phyloP scores from a whole-genome alignment of 2,113 vertebrate genomes.

The Rhinogobius similis region DNA sequence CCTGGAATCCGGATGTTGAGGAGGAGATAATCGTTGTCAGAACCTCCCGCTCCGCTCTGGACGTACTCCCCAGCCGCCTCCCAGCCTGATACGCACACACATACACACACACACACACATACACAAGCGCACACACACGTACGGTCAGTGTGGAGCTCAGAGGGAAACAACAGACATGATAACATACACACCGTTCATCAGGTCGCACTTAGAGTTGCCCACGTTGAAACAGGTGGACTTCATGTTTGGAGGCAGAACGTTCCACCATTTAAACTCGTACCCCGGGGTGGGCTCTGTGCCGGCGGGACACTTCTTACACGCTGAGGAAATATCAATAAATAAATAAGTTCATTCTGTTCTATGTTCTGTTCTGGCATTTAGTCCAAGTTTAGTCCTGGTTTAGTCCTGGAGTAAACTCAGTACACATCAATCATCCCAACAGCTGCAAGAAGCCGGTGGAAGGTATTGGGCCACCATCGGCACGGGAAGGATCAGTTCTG shows the following conservation, averaged over 20 bases:
- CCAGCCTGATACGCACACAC: slow-evolving; percentile 81
- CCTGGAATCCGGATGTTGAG: slow-evolving; percentile 92
- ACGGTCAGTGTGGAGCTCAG: not conserved
- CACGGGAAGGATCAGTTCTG: too few relatives aligned
- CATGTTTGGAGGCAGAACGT: slow-evolving; percentile 91
- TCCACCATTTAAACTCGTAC: slow-evolving; percentile 98
- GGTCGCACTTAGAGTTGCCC: slow-evolving; percentile 93
- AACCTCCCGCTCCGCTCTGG: slow-evolving; percentile 88
- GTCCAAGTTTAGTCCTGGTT: not conserved
- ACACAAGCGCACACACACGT: not conserved
- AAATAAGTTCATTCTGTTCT: not conserved
- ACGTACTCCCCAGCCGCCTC: slow-evolving; percentile 94
- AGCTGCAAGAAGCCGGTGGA: too few relatives aligned
- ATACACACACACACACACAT: not conserved
- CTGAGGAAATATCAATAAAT: slow-evolving; percentile 59
- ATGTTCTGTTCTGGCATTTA: not conserved
- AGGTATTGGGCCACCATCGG: too few relatives aligned
- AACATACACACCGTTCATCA: slow-evolving; percentile 88
- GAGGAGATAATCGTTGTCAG: slow-evolving; percentile 97
- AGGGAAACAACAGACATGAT: not conserved
- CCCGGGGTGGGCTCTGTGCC: slow-evolving; percentile 91
- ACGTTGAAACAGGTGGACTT: slow-evolving; percentile 98
- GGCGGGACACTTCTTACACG: slow-evolving; percentile 87
- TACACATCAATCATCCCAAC: too few relatives aligned
- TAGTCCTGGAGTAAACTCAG: not conserved